Evolutionary conservation across 2,797 vertebrate species (phyloP), one percentile per base, ranked within the genome.

Genomic region (Paguma larvata): DNA sequence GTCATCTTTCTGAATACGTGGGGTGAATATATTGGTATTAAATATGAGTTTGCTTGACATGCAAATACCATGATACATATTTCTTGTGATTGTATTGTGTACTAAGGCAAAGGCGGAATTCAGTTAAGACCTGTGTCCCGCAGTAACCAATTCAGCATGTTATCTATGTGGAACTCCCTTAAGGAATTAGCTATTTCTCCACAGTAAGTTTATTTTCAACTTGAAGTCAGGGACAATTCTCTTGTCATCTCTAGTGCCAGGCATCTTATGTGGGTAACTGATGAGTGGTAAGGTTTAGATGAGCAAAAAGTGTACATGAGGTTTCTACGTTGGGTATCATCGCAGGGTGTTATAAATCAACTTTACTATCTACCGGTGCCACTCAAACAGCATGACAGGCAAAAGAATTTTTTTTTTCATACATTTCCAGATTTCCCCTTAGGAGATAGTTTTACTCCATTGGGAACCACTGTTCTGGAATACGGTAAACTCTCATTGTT

Each of bases 401-500:
- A 62, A 80, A 86, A 80, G 5, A 27, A 30, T 72, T 92, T 94
- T 93, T 51, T 62, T 65, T 63, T 73, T 9, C 25, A 30, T 3
- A n/a, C 73, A 38, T 89, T 79, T 62, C 79, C 85, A 80, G 5
- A 59, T 95, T 25, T 83, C 56, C 27, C 32, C 46, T 13, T 12
- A 13, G 38, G 48, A 90, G 34, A 21, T 80, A 56, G 72, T 83
- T 85, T 38, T n/a, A 53, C 21, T 87, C 79, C 11, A 12, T 25
- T 86, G 46, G 67, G 75, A 93, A 82, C 1, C 18, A 21, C 51
- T 93, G 25, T 86, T 94, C 56, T 96, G 56, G 53, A 87, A 91
- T 78, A 89, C 46, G 92, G 4, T 86, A n/a, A 95, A 73, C 32
- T 78, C 10, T 59, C 21, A 34, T 90, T 95, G 83, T 85, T 96